Evolutionary conservation across 2,797 vertebrate genomes (phyloP), one percentile per base, ranked within the genome.

Genomic region (Kryptolebias ocellatus): DNA sequence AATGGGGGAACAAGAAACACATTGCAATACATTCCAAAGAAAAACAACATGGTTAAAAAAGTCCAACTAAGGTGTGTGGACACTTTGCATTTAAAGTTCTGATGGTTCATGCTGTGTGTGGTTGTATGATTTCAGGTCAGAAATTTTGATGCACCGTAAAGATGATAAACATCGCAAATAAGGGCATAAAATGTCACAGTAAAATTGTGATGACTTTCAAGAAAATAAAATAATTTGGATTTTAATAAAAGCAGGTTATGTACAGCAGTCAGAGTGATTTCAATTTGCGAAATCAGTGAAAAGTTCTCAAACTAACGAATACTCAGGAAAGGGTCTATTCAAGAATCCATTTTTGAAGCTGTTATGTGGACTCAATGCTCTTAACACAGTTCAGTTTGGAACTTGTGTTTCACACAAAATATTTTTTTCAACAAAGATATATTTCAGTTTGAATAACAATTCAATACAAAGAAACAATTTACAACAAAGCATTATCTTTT

Each of bases 111-210:
- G 20, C 20, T 24, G 20, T 24, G 60, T 52, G 11, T n/a, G 18
- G 51, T 37, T 42, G 50, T 67, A 1, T 24, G 49, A 69, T 70
- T 70, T 80, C 46, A 54, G 58, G 45, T 62, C 44, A 14, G 14
- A 39, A 39, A 3, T 56, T 3, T 15, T 15, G 37, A 12, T 24
- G 34, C 17, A 55, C 2, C 18, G 10, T 10, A n/a, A 34, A 31
- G 9, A 31, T 34, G 17, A 16, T 53, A 29, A 53, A 17, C 14
- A 9, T 53, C 28, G 27, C 14, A 53, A 17, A 29, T 8, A 15
- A 2, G 17, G 7, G 12, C 15, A 29, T 53, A 12, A 5, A 27
- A 4, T 34, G n/a, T 28, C 17, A 4, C 31, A 5, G 17, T 27
- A 37, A 55, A 55, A 37, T 18, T 55, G 10, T 55, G n/a, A 17